Conservation (phyloP, 2,797 vertebrate genomes). For the Hypotaenidia okinawae region DNA sequence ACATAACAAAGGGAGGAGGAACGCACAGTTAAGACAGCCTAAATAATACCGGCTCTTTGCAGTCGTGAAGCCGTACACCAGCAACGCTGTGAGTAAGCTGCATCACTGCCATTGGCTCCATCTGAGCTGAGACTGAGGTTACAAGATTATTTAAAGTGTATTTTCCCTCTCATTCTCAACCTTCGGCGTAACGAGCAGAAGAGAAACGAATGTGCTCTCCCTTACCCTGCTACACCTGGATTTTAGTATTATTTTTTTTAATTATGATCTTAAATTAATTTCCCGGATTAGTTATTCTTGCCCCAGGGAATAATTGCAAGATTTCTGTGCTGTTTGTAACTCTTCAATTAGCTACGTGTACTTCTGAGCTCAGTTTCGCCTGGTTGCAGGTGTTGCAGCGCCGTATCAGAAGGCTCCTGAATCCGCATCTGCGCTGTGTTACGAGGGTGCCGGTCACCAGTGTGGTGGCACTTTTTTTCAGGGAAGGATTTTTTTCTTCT, state of each 20-base stretch:
- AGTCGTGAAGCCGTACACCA: background rate
- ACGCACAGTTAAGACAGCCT: background rate
- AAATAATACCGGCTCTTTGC: background rate
- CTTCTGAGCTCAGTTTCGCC: background rate
- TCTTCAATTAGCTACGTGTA: background rate
- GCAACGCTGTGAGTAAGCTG: conserved; percentile 8
- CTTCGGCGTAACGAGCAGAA: background rate
- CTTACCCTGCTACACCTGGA: background rate
- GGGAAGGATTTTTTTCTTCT: background rate
- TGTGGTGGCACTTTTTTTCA: background rate
- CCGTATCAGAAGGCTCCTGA: background rate
- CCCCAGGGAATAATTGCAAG: background rate
- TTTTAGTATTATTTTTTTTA: background rate
- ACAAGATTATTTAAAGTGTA: background rate
- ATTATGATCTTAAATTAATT: conserved; percentile 8
- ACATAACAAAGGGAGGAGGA: background rate
- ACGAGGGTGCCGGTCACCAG: accelerated
- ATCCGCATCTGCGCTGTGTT: background rate
- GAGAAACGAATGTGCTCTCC: background rate
- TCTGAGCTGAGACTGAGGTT: background rate
- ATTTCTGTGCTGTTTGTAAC: background rate
- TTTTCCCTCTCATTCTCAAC: background rate
- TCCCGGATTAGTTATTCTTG: background rate
- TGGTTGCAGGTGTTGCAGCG: background rate
- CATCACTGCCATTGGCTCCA: background rate